Conservation (phyloP, 2,113 vertebrate species). For the Rutilus rutilus region DNA sequence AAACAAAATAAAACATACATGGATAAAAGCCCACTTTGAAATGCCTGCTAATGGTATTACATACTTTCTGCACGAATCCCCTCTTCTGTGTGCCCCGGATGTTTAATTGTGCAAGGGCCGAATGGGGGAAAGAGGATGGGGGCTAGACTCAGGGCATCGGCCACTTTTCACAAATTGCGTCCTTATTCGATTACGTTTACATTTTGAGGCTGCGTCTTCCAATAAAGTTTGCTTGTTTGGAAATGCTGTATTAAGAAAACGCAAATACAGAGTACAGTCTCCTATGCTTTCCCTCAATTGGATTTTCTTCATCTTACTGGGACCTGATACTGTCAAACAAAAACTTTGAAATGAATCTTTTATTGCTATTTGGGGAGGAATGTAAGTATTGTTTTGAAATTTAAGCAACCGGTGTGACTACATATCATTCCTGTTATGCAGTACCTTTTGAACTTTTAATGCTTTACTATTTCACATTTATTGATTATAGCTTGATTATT, state of each 20-base stretch:
- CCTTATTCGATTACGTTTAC: constrained; percentile 47
- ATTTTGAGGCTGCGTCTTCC: constrained; percentile 34
- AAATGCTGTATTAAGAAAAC: constrained; percentile 38
- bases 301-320: constrained; percentile 37
- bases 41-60: constrained; percentile 28
- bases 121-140: background rate
- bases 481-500: background rate
- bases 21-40: background rate
- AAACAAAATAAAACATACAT: constrained; percentile 1
- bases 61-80: background rate
- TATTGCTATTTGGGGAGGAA: background rate
- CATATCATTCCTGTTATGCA: background rate
- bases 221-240: constrained; percentile 50
- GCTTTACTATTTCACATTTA: background rate
- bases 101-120: constrained; percentile 27
- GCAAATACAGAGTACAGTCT: constrained; percentile 40
- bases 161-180: constrained; percentile 54
- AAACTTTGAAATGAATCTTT: constrained; percentile 33
- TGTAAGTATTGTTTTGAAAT: background rate
- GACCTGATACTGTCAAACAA: constrained; percentile 32
- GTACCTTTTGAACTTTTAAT: background rate
- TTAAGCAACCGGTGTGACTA: background rate
- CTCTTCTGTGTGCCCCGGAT: constrained; percentile 16
- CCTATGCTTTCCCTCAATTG: constrained; percentile 44
- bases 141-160: constrained; percentile 18